phyloP scores from a whole-genome alignment of 1,140 invertebrate genomes.

The Lucilia sericata region DNA sequence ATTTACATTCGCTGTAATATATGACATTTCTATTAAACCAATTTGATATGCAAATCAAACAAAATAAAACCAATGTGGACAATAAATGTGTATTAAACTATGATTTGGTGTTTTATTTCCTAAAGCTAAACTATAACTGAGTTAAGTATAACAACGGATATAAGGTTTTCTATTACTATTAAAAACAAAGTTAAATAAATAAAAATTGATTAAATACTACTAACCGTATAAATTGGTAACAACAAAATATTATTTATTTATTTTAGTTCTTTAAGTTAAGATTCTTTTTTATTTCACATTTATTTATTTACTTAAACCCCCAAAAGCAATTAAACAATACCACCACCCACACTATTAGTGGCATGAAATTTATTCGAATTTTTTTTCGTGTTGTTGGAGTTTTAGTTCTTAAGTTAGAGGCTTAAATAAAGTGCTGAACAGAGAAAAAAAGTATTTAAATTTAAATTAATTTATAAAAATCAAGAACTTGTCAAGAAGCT shows the following conservation, averaged over 20 bases:
- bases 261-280: not conserved
- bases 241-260: not conserved
- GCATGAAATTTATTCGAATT: not conserved
- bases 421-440: not conserved
- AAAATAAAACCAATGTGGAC: not conserved
- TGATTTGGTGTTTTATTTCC: too few relatives aligned
- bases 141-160: not conserved
- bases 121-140: too few relatives aligned
- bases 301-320: not conserved
- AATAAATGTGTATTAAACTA: too few relatives aligned
- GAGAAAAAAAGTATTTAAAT: conserved; percentile 33
- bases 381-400: not conserved
- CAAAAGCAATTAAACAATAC: conserved; percentile 39
- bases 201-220: conserved; percentile 14
- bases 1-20: not conserved
- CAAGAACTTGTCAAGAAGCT: conserved; percentile 41
- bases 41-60: not conserved
- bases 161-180: not conserved
- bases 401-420: conserved; percentile 7
- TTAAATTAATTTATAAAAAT: conserved; percentile 44
- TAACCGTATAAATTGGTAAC: conserved; percentile 1
- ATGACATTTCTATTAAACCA: conserved; percentile 23
- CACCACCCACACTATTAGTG: conserved; percentile 14
- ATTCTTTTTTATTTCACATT: not conserved
- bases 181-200: not conserved